Evolutionary conservation across 2,888 invertebrate genomes (phyloP).

Genomic region (Aleiodes leptofemur): DNA sequence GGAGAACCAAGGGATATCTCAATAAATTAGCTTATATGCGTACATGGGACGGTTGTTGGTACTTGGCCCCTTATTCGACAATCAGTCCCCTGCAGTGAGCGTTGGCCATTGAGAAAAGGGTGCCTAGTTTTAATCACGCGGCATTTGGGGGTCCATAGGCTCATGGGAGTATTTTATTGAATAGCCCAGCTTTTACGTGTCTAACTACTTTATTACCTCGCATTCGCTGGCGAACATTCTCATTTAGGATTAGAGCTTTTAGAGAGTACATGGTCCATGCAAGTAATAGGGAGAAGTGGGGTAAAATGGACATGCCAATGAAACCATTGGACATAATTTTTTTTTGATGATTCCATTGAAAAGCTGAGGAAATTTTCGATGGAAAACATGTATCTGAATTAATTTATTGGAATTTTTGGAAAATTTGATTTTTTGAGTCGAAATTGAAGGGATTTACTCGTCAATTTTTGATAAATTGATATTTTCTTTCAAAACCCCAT

Average conservation of each 20-base stretch:
- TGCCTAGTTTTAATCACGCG: slow-evolving; percentile 72
- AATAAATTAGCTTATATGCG: slow-evolving; percentile 70
- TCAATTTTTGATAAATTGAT: too few relatives aligned
- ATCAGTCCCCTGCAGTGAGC: slow-evolving; percentile 73
- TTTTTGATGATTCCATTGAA: too few relatives aligned
- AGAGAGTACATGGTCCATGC: slow-evolving; percentile 12
- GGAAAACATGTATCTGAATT: too few relatives aligned
- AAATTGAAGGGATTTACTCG: too few relatives aligned
- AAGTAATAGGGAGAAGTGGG: background rate
- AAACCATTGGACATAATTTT: too few relatives aligned
- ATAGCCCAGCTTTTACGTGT: slow-evolving; percentile 63
- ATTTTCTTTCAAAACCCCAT: too few relatives aligned
- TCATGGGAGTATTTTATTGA: slow-evolving; percentile 66
- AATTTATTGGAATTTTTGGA: too few relatives aligned
- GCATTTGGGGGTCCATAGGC: slow-evolving; percentile 59
- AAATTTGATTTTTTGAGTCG: too few relatives aligned
- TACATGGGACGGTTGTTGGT: slow-evolving; percentile 50
- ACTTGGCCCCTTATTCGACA: slow-evolving; percentile 64
- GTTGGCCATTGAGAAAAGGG: slow-evolving; percentile 58
- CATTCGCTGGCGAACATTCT: slow-evolving; percentile 41
- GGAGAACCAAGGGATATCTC: slow-evolving; percentile 63
- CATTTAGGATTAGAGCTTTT: slow-evolving; percentile 32
- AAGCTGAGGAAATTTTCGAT: too few relatives aligned
- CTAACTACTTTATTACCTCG: slow-evolving; percentile 66
- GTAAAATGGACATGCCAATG: too few relatives aligned